Conservation (phyloP, 2,113 vertebrate species). For the Strix aluco region DNA sequence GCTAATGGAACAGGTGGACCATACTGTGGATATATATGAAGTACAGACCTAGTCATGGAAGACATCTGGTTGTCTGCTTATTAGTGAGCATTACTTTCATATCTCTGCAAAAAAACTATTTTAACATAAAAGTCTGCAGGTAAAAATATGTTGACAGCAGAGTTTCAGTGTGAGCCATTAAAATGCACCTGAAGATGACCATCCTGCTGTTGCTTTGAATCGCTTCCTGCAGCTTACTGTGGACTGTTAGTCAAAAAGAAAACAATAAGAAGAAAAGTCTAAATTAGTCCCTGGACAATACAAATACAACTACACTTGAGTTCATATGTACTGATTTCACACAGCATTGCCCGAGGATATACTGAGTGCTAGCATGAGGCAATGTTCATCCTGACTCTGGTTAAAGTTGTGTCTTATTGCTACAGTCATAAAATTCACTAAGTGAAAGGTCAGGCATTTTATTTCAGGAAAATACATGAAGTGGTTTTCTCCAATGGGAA, state of each 20-base stretch:
- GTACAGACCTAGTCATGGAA: background rate
- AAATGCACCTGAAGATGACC: conserved; percentile 9
- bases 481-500: background rate
- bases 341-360: background rate
- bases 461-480: background rate
- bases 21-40: background rate
- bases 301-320: background rate
- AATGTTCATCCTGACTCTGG: background rate
- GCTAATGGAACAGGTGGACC: background rate
- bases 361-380: background rate
- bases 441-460: background rate
- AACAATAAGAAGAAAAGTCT: background rate
- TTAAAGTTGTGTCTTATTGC: background rate
- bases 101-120: background rate
- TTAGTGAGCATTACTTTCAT: background rate
- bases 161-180: background rate
- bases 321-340: background rate
- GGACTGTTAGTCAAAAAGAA: background rate
- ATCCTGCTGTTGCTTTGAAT: background rate
- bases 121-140: background rate
- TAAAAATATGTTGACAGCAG: background rate
- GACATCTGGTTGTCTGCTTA: background rate
- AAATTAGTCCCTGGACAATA: conserved; percentile 17
- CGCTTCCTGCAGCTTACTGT: background rate
- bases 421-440: background rate